These are phyloP conservation scores for Rhegmatorhina hoffmannsi DNA, from an alignment of 2,113 vertebrate genomes.

Conservation along the genomic window DNA sequence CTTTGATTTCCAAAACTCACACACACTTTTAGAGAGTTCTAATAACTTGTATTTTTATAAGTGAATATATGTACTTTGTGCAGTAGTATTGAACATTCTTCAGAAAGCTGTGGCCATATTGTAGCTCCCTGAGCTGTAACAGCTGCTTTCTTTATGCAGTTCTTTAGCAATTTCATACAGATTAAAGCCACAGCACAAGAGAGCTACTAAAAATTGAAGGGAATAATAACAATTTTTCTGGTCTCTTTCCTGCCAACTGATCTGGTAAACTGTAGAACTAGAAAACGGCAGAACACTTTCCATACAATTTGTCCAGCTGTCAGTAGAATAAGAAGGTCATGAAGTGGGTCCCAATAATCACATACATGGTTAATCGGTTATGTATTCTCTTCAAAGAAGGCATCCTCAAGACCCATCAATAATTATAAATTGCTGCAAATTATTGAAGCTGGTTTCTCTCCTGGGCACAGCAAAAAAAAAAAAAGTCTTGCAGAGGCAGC, in stretches of 20 bases:
- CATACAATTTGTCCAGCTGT: not conserved
- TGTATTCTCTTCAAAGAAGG: not conserved
- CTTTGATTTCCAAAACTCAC: not conserved
- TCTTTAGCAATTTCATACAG: not conserved
- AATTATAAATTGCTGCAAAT: not conserved
- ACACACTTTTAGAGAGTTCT: not conserved
- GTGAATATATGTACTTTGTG: not conserved
- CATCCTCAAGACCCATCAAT: slow-evolving; percentile 4
- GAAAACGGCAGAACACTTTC: not conserved
- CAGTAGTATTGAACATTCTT: not conserved
- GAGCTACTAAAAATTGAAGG: not conserved
- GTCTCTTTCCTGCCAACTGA: not conserved
- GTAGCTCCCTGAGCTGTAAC: not conserved
- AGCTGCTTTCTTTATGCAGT: not conserved
- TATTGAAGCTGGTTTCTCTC: not conserved
- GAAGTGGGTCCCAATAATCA: not conserved
- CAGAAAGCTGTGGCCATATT: not conserved
- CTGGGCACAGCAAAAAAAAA: not conserved
- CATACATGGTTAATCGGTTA: not conserved
- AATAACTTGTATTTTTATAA: not conserved
- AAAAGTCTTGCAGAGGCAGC: not conserved
- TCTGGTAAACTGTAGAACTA: not conserved
- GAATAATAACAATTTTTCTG: not conserved
- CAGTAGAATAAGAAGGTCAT: not conserved
- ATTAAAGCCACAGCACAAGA: not conserved